Conservation (phyloP, 2,888 invertebrate genomes). For the Eulithis prunata region DNA sequence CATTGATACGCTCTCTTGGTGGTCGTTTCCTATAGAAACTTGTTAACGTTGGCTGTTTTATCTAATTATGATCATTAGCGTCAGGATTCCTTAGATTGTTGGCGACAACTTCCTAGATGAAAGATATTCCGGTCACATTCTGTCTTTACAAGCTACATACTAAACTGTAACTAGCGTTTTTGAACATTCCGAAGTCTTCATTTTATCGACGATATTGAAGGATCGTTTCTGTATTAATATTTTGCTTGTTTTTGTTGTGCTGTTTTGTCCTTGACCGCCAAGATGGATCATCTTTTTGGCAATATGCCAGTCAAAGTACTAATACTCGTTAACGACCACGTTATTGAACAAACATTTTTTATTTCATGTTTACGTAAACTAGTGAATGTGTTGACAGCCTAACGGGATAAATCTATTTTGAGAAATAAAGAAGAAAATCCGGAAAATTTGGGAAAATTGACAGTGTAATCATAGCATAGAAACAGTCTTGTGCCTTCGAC, state of each 20-base stretch:
- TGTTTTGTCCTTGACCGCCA: conserved; percentile 43
- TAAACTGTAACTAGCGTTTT: too few relatives aligned
- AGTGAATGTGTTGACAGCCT: conserved; percentile 38
- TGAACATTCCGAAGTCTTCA: too few relatives aligned
- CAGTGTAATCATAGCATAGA: too few relatives aligned
- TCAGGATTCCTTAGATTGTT: conserved; percentile 14
- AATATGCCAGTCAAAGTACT: conserved; percentile 35
- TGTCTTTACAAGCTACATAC: neutral
- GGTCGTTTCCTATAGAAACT: conserved; percentile 41
- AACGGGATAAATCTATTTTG: conserved; percentile 32
- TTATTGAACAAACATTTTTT: conserved; percentile 33
- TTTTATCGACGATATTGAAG: too few relatives aligned
- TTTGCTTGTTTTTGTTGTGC: conserved; percentile 17
- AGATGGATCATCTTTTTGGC: conserved; percentile 38
- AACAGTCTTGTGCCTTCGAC: too few relatives aligned
- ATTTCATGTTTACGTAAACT: conserved; percentile 29
- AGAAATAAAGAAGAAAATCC: too few relatives aligned
- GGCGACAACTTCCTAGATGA: conserved; percentile 4
- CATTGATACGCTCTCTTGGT: conserved; percentile 47
- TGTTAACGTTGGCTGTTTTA: conserved; percentile 36
- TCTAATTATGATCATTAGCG: conserved; percentile 25
- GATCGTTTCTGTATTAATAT: neutral
- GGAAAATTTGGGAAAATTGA: conserved; percentile 1
- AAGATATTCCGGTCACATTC: neutral
- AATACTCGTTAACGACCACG: conserved; percentile 24